Base-by-base conservation (phyloP, 2,113 vertebrate species). In the Egretta garzetta region DNA sequence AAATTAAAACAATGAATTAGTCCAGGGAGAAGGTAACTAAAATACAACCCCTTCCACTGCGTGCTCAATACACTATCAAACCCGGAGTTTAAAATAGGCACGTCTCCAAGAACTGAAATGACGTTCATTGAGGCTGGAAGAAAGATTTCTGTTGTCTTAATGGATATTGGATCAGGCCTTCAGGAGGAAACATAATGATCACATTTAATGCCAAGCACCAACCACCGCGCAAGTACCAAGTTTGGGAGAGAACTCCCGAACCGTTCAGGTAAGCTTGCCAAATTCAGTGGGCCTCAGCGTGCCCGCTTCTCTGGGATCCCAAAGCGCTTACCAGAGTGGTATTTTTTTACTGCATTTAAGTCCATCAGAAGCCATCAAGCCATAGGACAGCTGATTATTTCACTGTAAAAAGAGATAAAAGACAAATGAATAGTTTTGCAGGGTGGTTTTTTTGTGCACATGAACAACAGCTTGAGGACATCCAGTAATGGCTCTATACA, bases 241-340 rank as follows among this genome's bases (percentile, higher is more conserved):
- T 26, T 8, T 1, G 10, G 18, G 49, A 86, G 58, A 43, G 39
- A 23, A 33, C 58, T 75, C 66, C 39, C 12, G 12, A 41, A 41
- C 39, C 11, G 2, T 43, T 47, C 45, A 80, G 88, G 73, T 18
- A 30, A 86, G 86, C 37, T 90, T 96, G 96, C 77, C 96, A 91
- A 93, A 96, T 80, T 94, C 97, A 80, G 4, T 8, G 95, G 89
- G 89, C 67, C 90, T 52, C 81, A 66, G 96, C 20, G 91, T 30
- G 8, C 37, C 89, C 85, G 63, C 83, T 80, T 21, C 83, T 83
- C 91, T 73, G 75, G 81, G 87, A 89, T 92, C 86, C 91, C 64
- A 47, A 80, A 91, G 80, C 86, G 77, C 92, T 95, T 92, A 56
- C 92, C 90, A 96, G 93, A 82, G 80, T 88, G 97, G n/a, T 22